phyloP scores from a whole-genome alignment of 23 tunicate species.

The Halocynthia roretzi region DNA sequence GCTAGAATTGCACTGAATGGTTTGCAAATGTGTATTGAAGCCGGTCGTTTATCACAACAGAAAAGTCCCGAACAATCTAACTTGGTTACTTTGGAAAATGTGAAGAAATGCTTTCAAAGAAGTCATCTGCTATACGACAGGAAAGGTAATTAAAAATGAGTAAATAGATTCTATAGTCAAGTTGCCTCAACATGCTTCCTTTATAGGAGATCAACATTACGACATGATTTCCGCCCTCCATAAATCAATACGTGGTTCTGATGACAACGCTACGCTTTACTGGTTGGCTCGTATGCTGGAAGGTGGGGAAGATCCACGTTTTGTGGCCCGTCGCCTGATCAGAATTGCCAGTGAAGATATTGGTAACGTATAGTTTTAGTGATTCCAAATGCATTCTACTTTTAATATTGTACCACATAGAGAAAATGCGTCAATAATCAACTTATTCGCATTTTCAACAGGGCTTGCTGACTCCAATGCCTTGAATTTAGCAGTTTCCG shows the following conservation, averaged over 20 bases:
- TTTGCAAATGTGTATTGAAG: constrained; percentile 52
- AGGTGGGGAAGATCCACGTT: constrained; percentile 79
- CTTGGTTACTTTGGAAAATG: constrained; percentile 8
- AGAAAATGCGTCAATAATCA: background rate
- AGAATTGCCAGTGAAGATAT: constrained; percentile 80
- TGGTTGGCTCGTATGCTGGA: constrained; percentile 73
- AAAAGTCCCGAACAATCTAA: background rate
- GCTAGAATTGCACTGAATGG: constrained; percentile 72
- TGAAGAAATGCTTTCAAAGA: constrained; percentile 43
- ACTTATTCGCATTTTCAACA: background rate
- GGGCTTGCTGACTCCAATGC: constrained; percentile 78
- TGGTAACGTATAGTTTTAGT: constrained; percentile 18
- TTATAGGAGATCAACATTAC: constrained; percentile 68
- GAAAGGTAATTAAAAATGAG: constrained; percentile 26
- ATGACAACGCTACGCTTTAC: constrained; percentile 78
- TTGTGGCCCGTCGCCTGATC: constrained; percentile 55
- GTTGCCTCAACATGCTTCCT: too few relatives aligned
- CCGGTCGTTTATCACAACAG: background rate
- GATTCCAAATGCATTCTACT: background rate
- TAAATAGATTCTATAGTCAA: too few relatives aligned
- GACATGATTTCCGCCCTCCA: constrained; percentile 68
- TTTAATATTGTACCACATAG: background rate
- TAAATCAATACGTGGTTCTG: constrained; percentile 70
- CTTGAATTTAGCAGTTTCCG: constrained; percentile 50
- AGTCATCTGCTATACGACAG: constrained; percentile 47